phyloP scores from a whole-genome alignment of 2,888 invertebrate species.

The Hypercompe scribonia region DNA sequence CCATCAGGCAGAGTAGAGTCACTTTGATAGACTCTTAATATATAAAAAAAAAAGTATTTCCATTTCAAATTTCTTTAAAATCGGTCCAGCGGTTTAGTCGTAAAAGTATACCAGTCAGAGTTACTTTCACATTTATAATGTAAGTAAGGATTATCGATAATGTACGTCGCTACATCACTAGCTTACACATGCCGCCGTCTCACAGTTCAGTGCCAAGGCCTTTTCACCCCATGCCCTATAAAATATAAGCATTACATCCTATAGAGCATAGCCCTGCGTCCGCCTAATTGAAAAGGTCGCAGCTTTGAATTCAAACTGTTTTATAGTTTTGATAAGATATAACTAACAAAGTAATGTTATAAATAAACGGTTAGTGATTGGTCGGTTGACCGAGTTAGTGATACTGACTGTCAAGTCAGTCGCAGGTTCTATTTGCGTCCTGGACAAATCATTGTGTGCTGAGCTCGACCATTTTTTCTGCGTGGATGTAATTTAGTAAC shows the following conservation, averaged over 20 bases:
- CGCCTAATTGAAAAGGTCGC: conserved; percentile 16
- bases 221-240: conserved; percentile 55
- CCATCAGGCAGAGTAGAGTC: no score
- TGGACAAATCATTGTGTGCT: no score
- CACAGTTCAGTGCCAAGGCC: conserved; percentile 75
- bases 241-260: conserved; percentile 47
- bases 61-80: background rate
- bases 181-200: conserved; percentile 50
- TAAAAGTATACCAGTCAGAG: background rate
- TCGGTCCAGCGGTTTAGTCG: background rate
- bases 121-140: background rate
- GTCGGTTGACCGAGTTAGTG: background rate
- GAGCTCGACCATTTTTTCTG: no score
- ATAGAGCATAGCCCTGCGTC: conserved; percentile 16
- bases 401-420: background rate
- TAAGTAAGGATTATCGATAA: conserved; percentile 25
- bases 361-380: background rate
- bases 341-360: background rate
- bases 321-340: background rate
- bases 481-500: no score
- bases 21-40: no score
- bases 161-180: conserved; percentile 50
- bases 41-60: background rate
- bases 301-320: conserved; percentile 13
- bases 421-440: background rate